These are phyloP conservation scores for Mus musculus DNA, from an alignment of 2,113 vertebrate species.

Conservation along the genomic window DNA sequence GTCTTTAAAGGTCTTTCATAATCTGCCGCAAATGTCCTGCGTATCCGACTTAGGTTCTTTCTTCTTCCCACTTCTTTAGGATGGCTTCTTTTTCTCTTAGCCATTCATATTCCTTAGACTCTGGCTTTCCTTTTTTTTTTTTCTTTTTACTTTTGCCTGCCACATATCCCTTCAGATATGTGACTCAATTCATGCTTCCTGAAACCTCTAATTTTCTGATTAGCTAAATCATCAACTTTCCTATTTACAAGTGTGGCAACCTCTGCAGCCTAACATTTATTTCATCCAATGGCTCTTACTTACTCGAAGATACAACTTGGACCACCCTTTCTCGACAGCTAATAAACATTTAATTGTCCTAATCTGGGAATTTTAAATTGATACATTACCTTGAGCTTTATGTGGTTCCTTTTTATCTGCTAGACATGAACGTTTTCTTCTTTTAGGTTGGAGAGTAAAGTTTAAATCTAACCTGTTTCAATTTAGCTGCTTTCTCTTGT, in stretches of 20 bases:
- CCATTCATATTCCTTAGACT: constrained; percentile 44
- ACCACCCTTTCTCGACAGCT: neutral
- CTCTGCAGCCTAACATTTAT: constrained; percentile 39
- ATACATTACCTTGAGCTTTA: neutral
- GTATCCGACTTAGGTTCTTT: neutral
- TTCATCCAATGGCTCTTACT: constrained; percentile 48
- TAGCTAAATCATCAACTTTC: constrained; percentile 59
- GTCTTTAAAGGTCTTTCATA: neutral
- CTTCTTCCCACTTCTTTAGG: neutral
- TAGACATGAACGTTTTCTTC: constrained; percentile 43
- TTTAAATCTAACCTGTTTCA: neutral
- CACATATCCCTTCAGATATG: constrained; percentile 56
- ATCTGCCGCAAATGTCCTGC: neutral
- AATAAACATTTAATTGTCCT: constrained; percentile 1
- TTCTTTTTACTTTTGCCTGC: constrained; percentile 33
- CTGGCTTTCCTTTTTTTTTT: neutral
- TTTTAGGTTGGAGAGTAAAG: neutral
- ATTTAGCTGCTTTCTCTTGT: constrained; percentile 27
- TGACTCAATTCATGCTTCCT: constrained; percentile 50
- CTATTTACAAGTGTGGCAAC: constrained; percentile 41
- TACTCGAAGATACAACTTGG: neutral
- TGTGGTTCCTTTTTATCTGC: constrained; percentile 41
- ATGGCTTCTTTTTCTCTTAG: neutral
- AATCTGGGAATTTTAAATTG: constrained; percentile 34
- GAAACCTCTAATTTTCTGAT: constrained; percentile 69